phyloP scores from a whole-genome alignment of 2,113 vertebrate species.

The Mustelus asterias region DNA sequence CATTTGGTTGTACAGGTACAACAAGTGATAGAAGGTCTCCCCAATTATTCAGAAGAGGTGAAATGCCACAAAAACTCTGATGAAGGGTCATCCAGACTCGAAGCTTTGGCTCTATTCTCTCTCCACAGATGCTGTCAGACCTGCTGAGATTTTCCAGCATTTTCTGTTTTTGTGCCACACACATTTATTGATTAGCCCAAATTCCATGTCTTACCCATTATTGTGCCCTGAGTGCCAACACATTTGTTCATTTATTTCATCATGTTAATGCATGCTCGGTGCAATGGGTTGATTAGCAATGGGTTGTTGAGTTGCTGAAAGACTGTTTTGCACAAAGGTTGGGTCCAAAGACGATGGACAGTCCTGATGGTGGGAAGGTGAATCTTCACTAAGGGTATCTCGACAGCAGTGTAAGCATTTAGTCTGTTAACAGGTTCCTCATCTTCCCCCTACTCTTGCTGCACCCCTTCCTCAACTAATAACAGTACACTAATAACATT shows the following conservation, averaged over 20 bases:
- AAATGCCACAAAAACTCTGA: not conserved
- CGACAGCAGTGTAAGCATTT: not conserved
- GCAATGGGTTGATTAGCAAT: not conserved
- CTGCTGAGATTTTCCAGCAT: not conserved
- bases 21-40: not conserved
- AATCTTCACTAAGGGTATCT: not conserved
- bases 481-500: not conserved
- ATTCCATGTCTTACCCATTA: not conserved
- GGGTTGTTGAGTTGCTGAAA: not conserved
- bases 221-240: not conserved
- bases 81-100: too few relatives aligned
- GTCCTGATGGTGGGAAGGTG: not conserved
- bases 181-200: not conserved
- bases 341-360: not conserved
- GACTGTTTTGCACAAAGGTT: not conserved
- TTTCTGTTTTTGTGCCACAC: not conserved
- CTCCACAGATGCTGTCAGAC: too few relatives aligned
- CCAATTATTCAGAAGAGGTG: not conserved
- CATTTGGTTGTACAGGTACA: not conserved
- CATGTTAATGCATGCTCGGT: not conserved
- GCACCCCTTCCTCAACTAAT: too few relatives aligned
- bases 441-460: not conserved
- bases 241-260: not conserved
- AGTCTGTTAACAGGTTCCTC: not conserved
- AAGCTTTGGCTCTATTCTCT: too few relatives aligned